Evolutionary conservation across 2,888 invertebrate species (phyloP), one percentile per base, ranked within the genome.

Genomic region (Acrocyrtus sp.): DNA sequence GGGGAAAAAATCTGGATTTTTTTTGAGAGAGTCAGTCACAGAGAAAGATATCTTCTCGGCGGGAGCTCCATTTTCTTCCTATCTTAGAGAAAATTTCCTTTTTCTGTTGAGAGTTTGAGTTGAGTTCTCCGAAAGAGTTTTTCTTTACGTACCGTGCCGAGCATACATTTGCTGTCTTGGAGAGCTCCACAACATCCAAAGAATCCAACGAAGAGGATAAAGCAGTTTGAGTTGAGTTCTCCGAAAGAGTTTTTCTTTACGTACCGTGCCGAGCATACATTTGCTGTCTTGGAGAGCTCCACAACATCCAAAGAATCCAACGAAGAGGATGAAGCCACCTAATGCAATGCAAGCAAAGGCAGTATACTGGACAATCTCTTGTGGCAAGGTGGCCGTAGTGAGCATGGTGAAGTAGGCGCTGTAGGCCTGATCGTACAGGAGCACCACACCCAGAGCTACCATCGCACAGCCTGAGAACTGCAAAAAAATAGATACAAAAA

Each of bases 281-380:
- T 84, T 84, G 82, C 85, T 88, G 74, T 86, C 87, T 70, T 85
- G 85, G 51, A 88, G 83, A 26, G 88, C 87, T 1, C 87, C 88
- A 76, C 88, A 88, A 80, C 88, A 88, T 19, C 88, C 88, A 77
- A 87, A 85, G 83, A 88, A 86, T 34, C 88, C 87, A n/a, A 87
- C 86, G 34, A 86, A 82, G 74, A 88, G 84, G 45, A 88, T 85
- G 70, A 86, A 84, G 34, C 84, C 84, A 22, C 88, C 88, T 39
- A 80, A 68, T 17, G 84, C 87, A 47, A 88, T 85, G 62, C 88
- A 83, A 67, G 85, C 84, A 80, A 87, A 88, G 39, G 87, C 86
- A 68, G 87, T 82, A 79, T 85, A 83, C 80, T 85, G 84, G 65
- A 87, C 83, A 62, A 86, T 84, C 68, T 86, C 84, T 68, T 83